A percentile compares a stretch with the other conserved stretches of the same genome.
Conservation (phyloP, 1,140 invertebrate species). For the Catajapyx aquilonaris region DNA sequence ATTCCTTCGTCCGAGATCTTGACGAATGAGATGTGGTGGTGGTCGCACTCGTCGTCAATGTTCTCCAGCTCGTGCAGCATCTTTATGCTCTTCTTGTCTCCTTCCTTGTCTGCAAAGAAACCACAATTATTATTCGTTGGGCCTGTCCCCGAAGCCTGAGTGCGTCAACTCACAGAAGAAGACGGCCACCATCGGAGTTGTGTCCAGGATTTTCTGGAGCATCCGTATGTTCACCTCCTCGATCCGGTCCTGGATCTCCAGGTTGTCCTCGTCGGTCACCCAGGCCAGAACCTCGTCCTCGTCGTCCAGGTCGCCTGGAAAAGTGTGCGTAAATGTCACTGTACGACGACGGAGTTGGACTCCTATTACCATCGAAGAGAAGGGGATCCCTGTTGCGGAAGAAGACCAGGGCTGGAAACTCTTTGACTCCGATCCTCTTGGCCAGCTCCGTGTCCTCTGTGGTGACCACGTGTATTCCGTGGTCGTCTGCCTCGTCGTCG, state of each 20-base stretch:
- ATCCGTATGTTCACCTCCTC: slow-evolving; percentile 82
- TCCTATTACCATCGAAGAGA: slow-evolving; percentile 34
- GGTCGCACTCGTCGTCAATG: slow-evolving; percentile 84
- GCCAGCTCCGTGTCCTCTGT: slow-evolving; percentile 63
- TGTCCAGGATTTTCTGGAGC: slow-evolving; percentile 72
- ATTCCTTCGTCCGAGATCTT: slow-evolving; percentile 79
- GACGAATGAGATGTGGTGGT: slow-evolving; percentile 77
- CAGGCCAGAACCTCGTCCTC: slow-evolving; percentile 76
- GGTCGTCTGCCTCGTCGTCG: slow-evolving; percentile 81
- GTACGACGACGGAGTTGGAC: background rate
- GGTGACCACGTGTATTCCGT: slow-evolving; percentile 81
- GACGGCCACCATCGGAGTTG: slow-evolving; percentile 73
- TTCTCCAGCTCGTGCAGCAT: slow-evolving; percentile 79
- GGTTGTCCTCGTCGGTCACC: slow-evolving; percentile 75
- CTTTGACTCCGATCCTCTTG: slow-evolving; percentile 65
- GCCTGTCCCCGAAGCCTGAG: background rate
- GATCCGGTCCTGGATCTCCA: slow-evolving; percentile 79
- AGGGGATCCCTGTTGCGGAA: slow-evolving; percentile 76
- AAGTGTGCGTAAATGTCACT: slow-evolving; percentile 5
- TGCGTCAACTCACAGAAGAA: slow-evolving; percentile 68
- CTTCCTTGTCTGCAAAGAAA: slow-evolving; percentile 48
- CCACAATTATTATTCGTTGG: background rate
- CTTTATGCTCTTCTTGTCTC: slow-evolving; percentile 71
- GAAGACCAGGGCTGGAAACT: slow-evolving; percentile 66
- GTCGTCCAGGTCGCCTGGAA: slow-evolving; percentile 58